Evolutionary conservation across 1,140 invertebrate species (phyloP).

Genomic region (Liolophura sinensis): DNA sequence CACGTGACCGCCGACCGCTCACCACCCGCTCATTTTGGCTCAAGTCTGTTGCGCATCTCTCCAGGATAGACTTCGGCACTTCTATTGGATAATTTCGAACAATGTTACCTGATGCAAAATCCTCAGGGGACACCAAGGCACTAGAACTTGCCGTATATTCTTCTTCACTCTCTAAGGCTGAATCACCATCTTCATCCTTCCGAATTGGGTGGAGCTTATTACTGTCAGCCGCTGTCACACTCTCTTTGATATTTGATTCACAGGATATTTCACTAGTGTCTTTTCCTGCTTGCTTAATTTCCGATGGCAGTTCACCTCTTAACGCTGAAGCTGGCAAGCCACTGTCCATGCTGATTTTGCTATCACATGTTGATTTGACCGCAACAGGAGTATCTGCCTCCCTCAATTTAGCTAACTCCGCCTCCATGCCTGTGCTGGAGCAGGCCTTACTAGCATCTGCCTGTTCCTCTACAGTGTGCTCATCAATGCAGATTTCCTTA

Average conservation of each 20-base stretch:
- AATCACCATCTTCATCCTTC: neutral
- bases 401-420: neutral
- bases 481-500: neutral
- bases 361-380: neutral
- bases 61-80: conserved; percentile 45
- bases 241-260: too few species aligned
- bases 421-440: neutral
- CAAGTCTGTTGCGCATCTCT: conserved; percentile 49
- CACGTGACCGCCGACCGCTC: conserved; percentile 24
- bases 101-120: conserved; percentile 47
- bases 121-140: conserved; percentile 16
- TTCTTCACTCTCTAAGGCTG: neutral
- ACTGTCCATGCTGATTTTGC: conserved; percentile 20
- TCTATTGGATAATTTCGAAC: conserved; percentile 46
- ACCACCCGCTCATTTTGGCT: conserved; percentile 50
- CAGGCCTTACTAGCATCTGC: too few species aligned
- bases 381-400: neutral
- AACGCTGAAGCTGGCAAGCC: conserved; percentile 9
- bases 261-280: too few species aligned
- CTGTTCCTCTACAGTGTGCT: too few species aligned
- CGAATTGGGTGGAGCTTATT: neutral
- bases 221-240: too few species aligned
- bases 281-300: too few species aligned
- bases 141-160: neutral
- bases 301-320: neutral